Evolutionary conservation across 2,888 invertebrate species (phyloP).

Genomic region (Sipha maydis): DNA sequence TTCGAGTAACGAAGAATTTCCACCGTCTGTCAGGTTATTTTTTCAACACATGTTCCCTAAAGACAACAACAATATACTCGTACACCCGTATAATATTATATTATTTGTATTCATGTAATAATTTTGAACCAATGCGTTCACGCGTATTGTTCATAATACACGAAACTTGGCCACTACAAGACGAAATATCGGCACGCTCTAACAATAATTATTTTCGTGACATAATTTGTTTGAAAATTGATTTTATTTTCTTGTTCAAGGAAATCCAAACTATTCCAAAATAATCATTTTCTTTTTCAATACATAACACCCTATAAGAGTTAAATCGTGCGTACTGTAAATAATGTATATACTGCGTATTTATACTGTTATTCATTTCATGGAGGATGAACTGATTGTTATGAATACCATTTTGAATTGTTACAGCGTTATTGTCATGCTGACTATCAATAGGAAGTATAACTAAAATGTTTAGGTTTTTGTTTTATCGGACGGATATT

Average conservation of each 20-base stretch:
- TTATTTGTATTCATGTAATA: not conserved
- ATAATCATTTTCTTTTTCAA: slow-evolving; percentile 5
- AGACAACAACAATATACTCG: not conserved
- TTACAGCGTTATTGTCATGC: not conserved
- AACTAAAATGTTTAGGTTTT: not conserved
- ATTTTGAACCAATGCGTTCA: not conserved
- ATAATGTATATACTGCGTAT: not conserved
- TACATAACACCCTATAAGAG: not conserved
- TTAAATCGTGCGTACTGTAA: slow-evolving; percentile 30
- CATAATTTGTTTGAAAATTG: slow-evolving; percentile 13
- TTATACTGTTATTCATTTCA: slow-evolving; percentile 26
- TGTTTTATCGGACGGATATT: not conserved
- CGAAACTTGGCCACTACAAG: not conserved
- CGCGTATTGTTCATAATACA: not conserved
- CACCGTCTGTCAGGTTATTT: not conserved
- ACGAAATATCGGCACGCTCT: not conserved
- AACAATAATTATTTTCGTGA: not conserved
- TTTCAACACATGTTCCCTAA: slow-evolving; percentile 8
- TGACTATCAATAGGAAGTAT: not conserved
- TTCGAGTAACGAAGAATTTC: not conserved
- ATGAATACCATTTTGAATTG: not conserved
- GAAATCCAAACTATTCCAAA: not conserved
- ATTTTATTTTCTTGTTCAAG: slow-evolving; percentile 4
- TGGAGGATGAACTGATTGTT: slow-evolving; percentile 9
- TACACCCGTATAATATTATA: not conserved